Evolutionary conservation across 2,888 invertebrate genomes (phyloP), one percentile per base, ranked within the genome.

Genomic region (Willowsia nigromaculata): DNA sequence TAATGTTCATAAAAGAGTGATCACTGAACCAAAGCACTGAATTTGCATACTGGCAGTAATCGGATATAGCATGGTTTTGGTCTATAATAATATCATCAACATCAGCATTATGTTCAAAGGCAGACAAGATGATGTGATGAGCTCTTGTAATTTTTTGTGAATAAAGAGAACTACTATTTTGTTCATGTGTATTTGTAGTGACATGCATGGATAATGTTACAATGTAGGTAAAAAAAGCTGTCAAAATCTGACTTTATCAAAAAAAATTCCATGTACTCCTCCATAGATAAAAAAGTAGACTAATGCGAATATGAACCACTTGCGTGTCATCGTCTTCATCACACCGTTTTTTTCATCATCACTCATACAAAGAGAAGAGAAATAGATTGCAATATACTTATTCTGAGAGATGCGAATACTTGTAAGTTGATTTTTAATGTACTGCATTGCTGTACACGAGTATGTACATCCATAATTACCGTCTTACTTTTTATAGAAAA

Each of bases 161-260:
- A 56, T 56, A 56, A 56, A 56, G 25, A 56, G 25, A 25, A 25
- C 11, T 43, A 13, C 43, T 9, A 4, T 43, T 43, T 43, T 6
- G 43, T 13, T 9, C 13, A 43, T 43, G 43, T 43, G 43, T 13
- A 43, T 9, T 43, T 43, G 43, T 43, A 6, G 11, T 43, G 9
- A 11, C 56, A 56, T 25, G 9, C 25, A 56, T 56, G 56, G 56
- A 56, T 56, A 56, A 22, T 56, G 25, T 56, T 56, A 56, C 25
- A 56, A 56, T 22, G 7, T n/a, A 22, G 53, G 22, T 56, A 25
- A 56, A 25, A 56, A 56, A 25, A 56, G 56, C 56, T 56, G 56
- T 56, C 56, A 56, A 56, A 56, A 56, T 22, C 5, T 56, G 56
- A 56, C 56, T 56, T 56, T 56, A 56, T 56, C 56, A 56, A 56